A percentile compares a stretch with the other conserved stretches of the same genome.
These are phyloP conservation scores for Euwallacea fornicatus DNA, from an alignment of 1,140 invertebrate species.

Conservation along the genomic window DNA sequence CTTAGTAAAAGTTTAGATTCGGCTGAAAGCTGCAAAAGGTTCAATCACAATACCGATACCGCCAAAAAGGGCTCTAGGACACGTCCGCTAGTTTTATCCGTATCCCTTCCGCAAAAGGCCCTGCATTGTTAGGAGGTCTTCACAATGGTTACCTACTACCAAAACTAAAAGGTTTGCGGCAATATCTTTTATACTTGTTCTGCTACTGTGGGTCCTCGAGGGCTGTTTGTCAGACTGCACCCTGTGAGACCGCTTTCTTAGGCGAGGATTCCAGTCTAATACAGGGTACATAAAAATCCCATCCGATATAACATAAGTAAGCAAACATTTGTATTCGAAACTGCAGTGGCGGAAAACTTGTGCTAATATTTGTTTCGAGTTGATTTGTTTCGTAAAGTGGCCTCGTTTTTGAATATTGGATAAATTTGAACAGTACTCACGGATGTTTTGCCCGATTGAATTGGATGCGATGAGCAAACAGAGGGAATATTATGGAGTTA, in stretches of 20 bases:
- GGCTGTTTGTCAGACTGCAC: slow-evolving; percentile 11
- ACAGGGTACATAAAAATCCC: slow-evolving; percentile 43
- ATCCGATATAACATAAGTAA: slow-evolving; percentile 46
- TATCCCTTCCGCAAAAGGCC: slow-evolving; percentile 4
- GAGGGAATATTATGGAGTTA: slow-evolving; percentile 29
- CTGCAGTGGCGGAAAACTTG: slow-evolving; percentile 46
- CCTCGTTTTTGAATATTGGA: slow-evolving; percentile 33
- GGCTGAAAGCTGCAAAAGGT: slow-evolving; percentile 12
- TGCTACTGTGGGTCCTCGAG: slow-evolving; percentile 38
- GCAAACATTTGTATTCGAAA: slow-evolving; percentile 48
- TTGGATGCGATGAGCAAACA: slow-evolving; percentile 28
- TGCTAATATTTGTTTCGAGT: slow-evolving; percentile 46
- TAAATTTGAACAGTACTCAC: slow-evolving; percentile 30
- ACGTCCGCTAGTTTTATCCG: slow-evolving; percentile 15
- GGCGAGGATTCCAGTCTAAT: too few relatives aligned
- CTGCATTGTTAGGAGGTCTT: not conserved
- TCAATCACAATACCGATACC: slow-evolving; percentile 19
- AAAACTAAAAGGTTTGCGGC: slow-evolving; percentile 48
- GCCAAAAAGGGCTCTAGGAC: slow-evolving; percentile 8
- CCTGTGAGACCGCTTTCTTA: not conserved
- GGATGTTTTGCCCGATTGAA: slow-evolving; percentile 19
- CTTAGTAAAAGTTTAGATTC: slow-evolving; percentile 14
- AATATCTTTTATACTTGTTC: slow-evolving; percentile 40
- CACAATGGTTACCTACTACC: slow-evolving; percentile 44
- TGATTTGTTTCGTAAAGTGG: slow-evolving; percentile 40